phyloP scores from a whole-genome alignment of 2,888 invertebrate genomes.

The Drosophila nigricruria region DNA sequence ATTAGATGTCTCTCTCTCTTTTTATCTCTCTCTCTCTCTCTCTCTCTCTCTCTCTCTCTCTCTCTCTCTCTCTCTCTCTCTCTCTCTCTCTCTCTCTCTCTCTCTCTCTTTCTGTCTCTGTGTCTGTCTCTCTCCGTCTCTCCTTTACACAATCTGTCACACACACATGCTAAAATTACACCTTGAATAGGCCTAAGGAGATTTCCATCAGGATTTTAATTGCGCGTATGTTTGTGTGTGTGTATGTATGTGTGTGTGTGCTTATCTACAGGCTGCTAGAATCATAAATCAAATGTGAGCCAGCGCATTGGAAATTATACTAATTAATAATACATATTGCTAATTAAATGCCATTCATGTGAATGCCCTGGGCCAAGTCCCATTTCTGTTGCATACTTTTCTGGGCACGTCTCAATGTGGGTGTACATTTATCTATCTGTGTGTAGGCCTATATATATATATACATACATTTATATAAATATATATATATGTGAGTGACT shows the following conservation, averaged over 20 bases:
- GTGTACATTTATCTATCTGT: conserved; percentile 1
- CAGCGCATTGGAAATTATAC: conserved; percentile 48
- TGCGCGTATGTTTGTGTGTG: neutral
- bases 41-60: neutral
- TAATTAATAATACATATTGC: conserved; percentile 68
- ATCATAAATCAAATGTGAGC: conserved; percentile 60
- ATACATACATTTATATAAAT: neutral
- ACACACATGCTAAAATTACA: neutral
- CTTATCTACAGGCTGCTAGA: conserved; percentile 2
- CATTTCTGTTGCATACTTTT: conserved; percentile 23
- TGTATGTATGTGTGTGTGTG: neutral
- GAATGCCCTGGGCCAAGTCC: conserved; percentile 15
- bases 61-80: neutral
- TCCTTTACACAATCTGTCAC: neutral
- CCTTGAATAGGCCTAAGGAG: neutral
- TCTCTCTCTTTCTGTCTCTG: neutral
- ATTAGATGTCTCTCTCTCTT: neutral
- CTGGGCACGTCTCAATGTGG: conserved; percentile 2
- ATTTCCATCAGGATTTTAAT: conserved; percentile 13
- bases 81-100: neutral
- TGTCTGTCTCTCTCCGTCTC: neutral
- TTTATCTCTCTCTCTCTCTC: neutral
- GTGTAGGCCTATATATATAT: neutral
- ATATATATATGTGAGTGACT: neutral
- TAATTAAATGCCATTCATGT: conserved; percentile 66